phyloP scores from a whole-genome alignment of 2,888 invertebrate genomes.

The Pammene fasciana region DNA sequence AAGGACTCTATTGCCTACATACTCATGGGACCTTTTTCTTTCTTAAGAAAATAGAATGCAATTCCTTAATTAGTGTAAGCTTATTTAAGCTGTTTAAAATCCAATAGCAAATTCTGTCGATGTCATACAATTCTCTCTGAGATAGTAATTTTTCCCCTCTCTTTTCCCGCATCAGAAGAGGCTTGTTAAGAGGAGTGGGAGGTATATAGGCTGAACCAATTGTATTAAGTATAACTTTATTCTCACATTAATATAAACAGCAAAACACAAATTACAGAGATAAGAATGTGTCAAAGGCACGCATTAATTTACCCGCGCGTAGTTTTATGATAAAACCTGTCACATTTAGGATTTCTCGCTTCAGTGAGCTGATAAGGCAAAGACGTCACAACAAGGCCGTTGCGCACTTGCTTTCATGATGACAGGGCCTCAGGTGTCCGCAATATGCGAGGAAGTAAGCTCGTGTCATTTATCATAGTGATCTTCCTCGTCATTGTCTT shows the following conservation, averaged over 20 bases:
- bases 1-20: too few species aligned
- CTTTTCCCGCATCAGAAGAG: too few species aligned
- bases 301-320: slow-evolving; percentile 11
- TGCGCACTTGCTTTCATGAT: slow-evolving; percentile 22
- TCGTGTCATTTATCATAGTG: slow-evolving; percentile 21
- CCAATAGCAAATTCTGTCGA: too few species aligned
- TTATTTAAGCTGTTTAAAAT: too few species aligned
- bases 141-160: too few species aligned
- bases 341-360: slow-evolving; percentile 20
- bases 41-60: too few species aligned
- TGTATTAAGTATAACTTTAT: too few species aligned
- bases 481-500: background rate
- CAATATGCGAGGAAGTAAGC: background rate
- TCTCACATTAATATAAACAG: background rate
- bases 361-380: slow-evolving; percentile 7
- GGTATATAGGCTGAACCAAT: too few species aligned
- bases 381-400: slow-evolving; percentile 7
- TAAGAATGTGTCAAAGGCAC: background rate
- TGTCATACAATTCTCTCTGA: too few species aligned
- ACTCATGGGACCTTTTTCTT: too few species aligned
- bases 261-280: background rate
- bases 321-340: slow-evolving; percentile 15
- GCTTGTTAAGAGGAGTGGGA: too few species aligned
- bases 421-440: background rate
- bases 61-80: too few species aligned